A percentile compares a stretch with the other conserved stretches of the same genome.
phyloP scores from a whole-genome alignment of 1,140 invertebrate genomes.

The Diorhabda elongata region DNA sequence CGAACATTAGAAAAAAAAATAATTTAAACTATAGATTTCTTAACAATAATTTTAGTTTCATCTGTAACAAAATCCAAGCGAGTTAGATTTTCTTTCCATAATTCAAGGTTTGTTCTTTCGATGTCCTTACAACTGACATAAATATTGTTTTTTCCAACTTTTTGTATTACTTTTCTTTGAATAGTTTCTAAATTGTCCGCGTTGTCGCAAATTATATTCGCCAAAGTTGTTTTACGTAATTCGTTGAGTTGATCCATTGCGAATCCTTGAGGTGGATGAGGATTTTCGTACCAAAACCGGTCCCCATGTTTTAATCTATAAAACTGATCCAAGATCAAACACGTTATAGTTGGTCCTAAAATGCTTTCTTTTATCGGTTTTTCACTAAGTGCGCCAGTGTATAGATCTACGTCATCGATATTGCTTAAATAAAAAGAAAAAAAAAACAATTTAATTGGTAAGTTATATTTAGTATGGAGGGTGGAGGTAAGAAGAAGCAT shows the following conservation, averaged over 20 bases:
- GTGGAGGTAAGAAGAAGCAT: too few species aligned
- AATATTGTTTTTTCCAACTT: conserved; percentile 55
- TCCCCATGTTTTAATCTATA: conserved; percentile 73
- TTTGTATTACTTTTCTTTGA: conserved; percentile 75
- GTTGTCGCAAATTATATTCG: conserved; percentile 86
- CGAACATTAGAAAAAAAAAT: too few species aligned
- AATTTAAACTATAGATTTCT: neutral
- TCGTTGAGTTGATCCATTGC: conserved; percentile 76
- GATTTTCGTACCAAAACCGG: conserved; percentile 81
- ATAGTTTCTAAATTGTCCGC: conserved; percentile 67
- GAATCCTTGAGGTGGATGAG: conserved; percentile 63
- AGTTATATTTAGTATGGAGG: too few species aligned
- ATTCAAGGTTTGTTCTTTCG: conserved; percentile 53
- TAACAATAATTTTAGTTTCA: neutral
- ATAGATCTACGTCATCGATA: conserved; percentile 83
- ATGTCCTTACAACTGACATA: conserved; percentile 60
- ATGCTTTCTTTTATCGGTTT: conserved; percentile 61
- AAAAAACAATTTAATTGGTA: neutral
- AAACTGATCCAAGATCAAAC: conserved; percentile 85
- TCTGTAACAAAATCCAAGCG: conserved; percentile 8
- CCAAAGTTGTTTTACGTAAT: conserved; percentile 78
- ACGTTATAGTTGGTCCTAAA: conserved; percentile 79
- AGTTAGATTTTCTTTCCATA: conserved; percentile 53
- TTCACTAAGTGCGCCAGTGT: conserved; percentile 80
- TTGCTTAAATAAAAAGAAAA: conserved; percentile 49